These are phyloP conservation scores for Cetonia aurata DNA, from an alignment of 2,888 invertebrate species.

Conservation along the genomic window DNA sequence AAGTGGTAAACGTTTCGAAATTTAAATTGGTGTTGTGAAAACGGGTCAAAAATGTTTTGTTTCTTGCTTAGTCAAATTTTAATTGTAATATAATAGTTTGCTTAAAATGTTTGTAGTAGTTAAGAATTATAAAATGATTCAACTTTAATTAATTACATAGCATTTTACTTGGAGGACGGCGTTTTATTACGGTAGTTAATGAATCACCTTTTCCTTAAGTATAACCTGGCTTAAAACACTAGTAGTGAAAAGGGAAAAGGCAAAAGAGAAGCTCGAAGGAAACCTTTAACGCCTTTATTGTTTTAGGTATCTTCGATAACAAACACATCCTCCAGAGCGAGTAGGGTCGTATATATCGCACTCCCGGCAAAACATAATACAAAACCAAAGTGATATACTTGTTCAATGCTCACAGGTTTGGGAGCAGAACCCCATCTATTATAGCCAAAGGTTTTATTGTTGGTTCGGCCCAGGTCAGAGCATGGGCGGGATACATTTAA, in stretches of 20 bases:
- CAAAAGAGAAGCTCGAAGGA: slow-evolving; percentile 23
- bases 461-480: slow-evolving; percentile 60
- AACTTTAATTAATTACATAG: no score
- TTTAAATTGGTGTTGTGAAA: no score
- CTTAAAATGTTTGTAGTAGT: no score
- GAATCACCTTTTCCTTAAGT: no score
- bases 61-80: no score
- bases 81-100: no score
- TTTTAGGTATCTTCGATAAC: slow-evolving; percentile 41
- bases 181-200: no score
- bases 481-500: slow-evolving; percentile 57
- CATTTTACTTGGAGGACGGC: no score
- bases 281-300: slow-evolving; percentile 39
- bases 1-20: no score
- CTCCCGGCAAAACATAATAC: slow-evolving; percentile 38
- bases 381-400: slow-evolving; percentile 46
- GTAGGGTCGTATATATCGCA: slow-evolving; percentile 13
- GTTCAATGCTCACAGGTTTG: slow-evolving; percentile 44
- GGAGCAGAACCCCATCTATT: slow-evolving; percentile 58
- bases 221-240: background rate
- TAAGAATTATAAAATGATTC: no score
- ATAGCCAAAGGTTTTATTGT: slow-evolving; percentile 62
- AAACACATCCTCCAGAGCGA: slow-evolving; percentile 19
- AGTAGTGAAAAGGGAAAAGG: background rate
- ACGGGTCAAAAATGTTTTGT: no score